Evolutionary conservation across 1,140 invertebrate genomes (phyloP), one percentile per base, ranked within the genome.

Genomic region (Heliothis virescens): DNA sequence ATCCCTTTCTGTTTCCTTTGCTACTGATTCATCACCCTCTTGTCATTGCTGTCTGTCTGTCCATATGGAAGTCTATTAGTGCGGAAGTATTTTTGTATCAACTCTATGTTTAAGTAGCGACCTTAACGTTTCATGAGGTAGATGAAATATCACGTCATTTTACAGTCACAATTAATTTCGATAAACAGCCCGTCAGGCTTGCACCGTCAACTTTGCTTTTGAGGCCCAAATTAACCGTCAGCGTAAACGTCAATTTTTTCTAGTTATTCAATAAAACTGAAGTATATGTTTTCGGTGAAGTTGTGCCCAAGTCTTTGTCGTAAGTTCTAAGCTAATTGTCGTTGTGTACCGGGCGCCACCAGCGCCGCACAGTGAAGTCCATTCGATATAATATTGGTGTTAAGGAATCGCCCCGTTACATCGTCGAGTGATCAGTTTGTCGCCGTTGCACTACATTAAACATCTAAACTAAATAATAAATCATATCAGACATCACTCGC

Each of bases 391-490:
- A 50, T 67, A 48, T 13, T 18, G 18, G 13, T 18, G 18, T 52
- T 3, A 26, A 10, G n/a, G 62, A 12, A 50, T 67, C 47, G 65
- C 65, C 65, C 65, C 65, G 73, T 52, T 50, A 47, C 11, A 18
- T 41, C 50, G 26, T 60, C 34, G n/a, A 50, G 41, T 74, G 26
- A 55, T 72, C 15, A 62, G 5, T 72, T 29, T 15, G 50, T 53
- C 52, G 50, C 16, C 53, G 48, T 52, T 63, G 59, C 57, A 63
- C 73, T 76, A 76, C 52, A 62, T 53, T 76, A 76, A 5, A 60
- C 72, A 76, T 60, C 75, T 77, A 67, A 77, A 77, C 63, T 63
- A 77, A 76, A 76, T 76, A 52, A 78, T 57, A 79, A 79, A 71
- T 52, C 41, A 72, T 72, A 79, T 59, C 60, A 72, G 57, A 72